These are phyloP conservation scores for Montipora sp. DNA, from an alignment of 64 coral and sea anemone genomes.

Conservation along the genomic window DNA sequence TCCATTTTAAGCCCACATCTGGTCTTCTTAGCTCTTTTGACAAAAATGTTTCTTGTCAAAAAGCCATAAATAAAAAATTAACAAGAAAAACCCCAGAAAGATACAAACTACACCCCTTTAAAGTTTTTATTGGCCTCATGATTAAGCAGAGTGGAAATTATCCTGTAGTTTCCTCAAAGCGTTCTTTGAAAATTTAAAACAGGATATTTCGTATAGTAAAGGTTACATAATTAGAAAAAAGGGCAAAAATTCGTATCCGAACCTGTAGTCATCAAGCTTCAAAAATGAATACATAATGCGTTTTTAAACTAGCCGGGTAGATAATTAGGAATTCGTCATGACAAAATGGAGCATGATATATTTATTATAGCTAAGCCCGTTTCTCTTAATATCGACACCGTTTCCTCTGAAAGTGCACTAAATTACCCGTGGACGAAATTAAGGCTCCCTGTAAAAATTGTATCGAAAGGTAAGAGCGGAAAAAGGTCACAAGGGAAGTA, in stretches of 20 bases:
- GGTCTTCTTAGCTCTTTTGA: constrained; percentile 3
- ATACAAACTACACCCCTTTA: constrained; percentile 8
- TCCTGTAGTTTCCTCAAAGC: background rate
- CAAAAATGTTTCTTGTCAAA: background rate
- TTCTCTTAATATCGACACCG: background rate
- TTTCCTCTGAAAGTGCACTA: background rate
- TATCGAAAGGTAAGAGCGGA: background rate
- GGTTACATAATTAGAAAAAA: constrained; percentile 18
- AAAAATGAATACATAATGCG: constrained; percentile 24
- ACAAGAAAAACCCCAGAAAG: background rate
- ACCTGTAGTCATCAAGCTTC: background rate
- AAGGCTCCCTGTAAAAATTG: constrained; percentile 28
- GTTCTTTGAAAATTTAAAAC: background rate
- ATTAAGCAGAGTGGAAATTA: background rate
- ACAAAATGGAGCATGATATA: background rate
- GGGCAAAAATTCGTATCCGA: background rate
- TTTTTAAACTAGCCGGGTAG: background rate
- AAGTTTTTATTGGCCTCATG: background rate
- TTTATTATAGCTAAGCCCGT: background rate
- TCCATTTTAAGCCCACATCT: background rate
- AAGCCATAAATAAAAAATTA: constrained; percentile 1
- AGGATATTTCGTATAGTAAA: background rate
- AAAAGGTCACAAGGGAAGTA: constrained; percentile 17
- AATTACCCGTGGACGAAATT: background rate
- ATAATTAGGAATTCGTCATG: background rate